Base-by-base conservation (phyloP, 2,888 invertebrate genomes). In the Lochmaea capreae region DNA sequence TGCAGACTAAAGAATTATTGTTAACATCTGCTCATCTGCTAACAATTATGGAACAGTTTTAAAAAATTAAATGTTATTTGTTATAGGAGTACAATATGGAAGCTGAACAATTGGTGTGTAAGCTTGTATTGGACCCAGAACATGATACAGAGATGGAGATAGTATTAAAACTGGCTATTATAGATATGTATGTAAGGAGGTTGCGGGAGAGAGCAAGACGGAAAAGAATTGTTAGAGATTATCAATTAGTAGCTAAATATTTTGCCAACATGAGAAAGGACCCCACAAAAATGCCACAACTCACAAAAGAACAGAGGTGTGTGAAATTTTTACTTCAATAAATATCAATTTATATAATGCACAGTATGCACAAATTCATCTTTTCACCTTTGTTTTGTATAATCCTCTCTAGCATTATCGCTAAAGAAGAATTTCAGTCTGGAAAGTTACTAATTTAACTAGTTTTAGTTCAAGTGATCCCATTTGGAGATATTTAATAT, bases 131-230 rank as follows among this genome's bases (percentile, higher is more conserved):
- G 14, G 94, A 93, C 85, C 91, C 90, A 77, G 89, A 93, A 46
- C 97, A 97, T 84, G 97, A 97, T 93, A 81, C 94, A 82, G 96
- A 97, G 81, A 89, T 96, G 77, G 98, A 98, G 87, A 92, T 95
- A 84, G 94, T 95, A 75, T 88, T 97, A 46, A 97, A 97, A 88
- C 88, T 97, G 80, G 94, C 97, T 33, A 95, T 97, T 88, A 95
- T 97, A 73, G 97, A 97, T 84, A 97, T 97, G 89, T 98, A 97
- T 85, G 93, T 93, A 6, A 90, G 95, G 75, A 90, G 95, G 78
- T 87, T 97, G 67, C 89, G 95, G 67, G 98, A 98, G 86, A 90
- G 98, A 77, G 94, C 95, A 59, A 90, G 96, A 79, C 90, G 97
- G 86, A 98, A 98, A 91, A 90, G 96, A 70, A 91, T 98, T 69